phyloP scores from a whole-genome alignment of 2,888 invertebrate species.

The Kryphioiulus occultus region DNA sequence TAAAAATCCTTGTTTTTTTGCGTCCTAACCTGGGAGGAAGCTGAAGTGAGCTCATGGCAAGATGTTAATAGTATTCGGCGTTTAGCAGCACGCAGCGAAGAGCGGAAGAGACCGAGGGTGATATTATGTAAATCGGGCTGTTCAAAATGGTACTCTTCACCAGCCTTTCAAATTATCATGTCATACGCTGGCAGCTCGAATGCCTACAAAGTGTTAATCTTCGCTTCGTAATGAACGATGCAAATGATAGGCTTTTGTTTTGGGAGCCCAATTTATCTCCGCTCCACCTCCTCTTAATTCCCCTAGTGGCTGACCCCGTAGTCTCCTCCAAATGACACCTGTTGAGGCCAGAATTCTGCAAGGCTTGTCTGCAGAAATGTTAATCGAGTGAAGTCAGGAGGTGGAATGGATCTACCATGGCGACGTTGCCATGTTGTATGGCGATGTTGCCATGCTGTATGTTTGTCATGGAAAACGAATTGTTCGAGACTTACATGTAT shows the following conservation, averaged over 20 bases:
- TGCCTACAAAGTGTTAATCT: slow-evolving; percentile 40
- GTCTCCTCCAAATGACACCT: slow-evolving; percentile 21
- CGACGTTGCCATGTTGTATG: background rate
- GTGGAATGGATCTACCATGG: background rate
- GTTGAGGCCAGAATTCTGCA: slow-evolving; percentile 4
- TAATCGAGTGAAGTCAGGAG: background rate
- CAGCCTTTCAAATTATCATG: slow-evolving; percentile 32
- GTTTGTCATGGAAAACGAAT: too few relatives aligned
- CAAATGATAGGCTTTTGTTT: slow-evolving; percentile 40
- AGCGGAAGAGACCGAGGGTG: slow-evolving; percentile 19
- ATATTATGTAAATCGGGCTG: slow-evolving; percentile 12
- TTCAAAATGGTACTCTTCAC: slow-evolving; percentile 37
- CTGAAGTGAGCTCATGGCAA: background rate
- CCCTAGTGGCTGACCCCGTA: slow-evolving; percentile 2
- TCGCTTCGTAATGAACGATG: slow-evolving; percentile 27
- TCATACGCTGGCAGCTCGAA: slow-evolving; percentile 27
- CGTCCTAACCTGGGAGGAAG: background rate
- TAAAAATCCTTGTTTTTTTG: background rate
- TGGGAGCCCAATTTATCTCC: slow-evolving; percentile 31
- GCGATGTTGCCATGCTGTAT: background rate
- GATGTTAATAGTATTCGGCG: background rate
- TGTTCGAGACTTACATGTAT: too few relatives aligned
- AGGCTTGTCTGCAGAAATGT: background rate
- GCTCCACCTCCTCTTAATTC: slow-evolving; percentile 39
- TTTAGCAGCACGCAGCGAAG: slow-evolving; percentile 7